These are phyloP conservation scores for Stichodactyla mertensii DNA, from an alignment of 64 coral and sea anemone species.

Conservation along the genomic window DNA sequence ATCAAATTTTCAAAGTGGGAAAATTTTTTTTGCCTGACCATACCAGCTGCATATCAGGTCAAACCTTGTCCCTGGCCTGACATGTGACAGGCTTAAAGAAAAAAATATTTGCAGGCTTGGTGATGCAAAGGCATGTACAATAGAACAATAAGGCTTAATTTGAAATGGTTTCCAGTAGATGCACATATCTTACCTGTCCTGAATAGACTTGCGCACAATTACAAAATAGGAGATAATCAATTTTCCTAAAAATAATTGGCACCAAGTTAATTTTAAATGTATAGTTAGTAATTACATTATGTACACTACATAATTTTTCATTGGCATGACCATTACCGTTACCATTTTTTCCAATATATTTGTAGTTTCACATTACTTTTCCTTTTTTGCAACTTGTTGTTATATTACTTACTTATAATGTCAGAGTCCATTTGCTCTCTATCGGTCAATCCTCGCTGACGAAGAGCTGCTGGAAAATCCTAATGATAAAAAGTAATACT, in stretches of 20 bases:
- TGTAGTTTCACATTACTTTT: background rate
- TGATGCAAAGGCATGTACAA: too few relatives aligned
- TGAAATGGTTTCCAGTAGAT: too few relatives aligned
- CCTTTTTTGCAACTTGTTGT: background rate
- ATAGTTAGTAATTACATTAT: too few relatives aligned
- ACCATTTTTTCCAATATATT: background rate
- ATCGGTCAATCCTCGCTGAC: slow-evolving; percentile 79
- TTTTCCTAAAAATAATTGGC: slow-evolving; percentile 49
- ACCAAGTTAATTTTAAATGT: too few relatives aligned
- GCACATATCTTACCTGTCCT: slow-evolving; percentile 74
- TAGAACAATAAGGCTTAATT: too few relatives aligned
- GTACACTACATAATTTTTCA: background rate
- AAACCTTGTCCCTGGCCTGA: too few relatives aligned
- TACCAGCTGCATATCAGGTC: too few relatives aligned
- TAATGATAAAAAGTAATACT: background rate
- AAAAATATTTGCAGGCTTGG: too few relatives aligned
- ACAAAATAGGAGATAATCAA: slow-evolving; percentile 96
- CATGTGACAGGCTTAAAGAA: too few relatives aligned
- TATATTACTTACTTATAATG: slow-evolving; percentile 71
- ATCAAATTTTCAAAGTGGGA: too few relatives aligned
- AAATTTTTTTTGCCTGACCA: too few relatives aligned
- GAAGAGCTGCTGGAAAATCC: slow-evolving; percentile 49
- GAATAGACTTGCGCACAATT: slow-evolving; percentile 95
- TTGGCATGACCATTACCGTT: background rate
- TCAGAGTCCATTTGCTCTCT: slow-evolving; percentile 97